Percentiles rank a stretch among this genome's conserved stretches.
These are phyloP conservation scores for Ctenopoma multispine DNA, from an alignment of 2,797 vertebrate species.

Conservation along the genomic window DNA sequence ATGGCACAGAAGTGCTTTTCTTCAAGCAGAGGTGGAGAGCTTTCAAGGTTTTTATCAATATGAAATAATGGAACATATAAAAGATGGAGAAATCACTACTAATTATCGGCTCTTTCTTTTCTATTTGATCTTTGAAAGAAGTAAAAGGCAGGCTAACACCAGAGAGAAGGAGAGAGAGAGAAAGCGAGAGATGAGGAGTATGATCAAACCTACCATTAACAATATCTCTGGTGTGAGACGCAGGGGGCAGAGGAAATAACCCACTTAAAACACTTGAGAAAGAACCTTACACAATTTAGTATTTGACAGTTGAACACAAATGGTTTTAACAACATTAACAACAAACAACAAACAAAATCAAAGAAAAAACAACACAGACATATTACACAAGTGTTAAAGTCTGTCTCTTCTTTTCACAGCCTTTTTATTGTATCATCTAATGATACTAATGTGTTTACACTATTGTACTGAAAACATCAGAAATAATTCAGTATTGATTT, in stretches of 20 bases:
- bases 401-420: neutral
- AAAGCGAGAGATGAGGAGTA: neutral
- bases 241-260: neutral
- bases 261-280: neutral
- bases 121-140: constrained; percentile 17
- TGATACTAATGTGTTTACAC: neutral
- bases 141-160: constrained; percentile 5
- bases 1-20: neutral
- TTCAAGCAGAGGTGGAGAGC: neutral
- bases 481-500: neutral
- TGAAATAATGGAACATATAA: constrained; percentile 8
- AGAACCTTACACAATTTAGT: neutral
- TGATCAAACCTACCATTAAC: neutral
- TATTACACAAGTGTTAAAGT: neutral
- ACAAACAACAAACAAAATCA: neutral
- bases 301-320: neutral
- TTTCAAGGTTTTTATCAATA: constrained; percentile 2
- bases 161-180: neutral
- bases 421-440: neutral
- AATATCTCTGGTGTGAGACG: neutral
- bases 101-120: neutral
- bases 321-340: neutral
- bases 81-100: constrained; percentile 1
- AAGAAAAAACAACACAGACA: neutral
- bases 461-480: neutral